Evolutionary conservation across 2,888 invertebrate genomes (phyloP).

Genomic region (Dione juno): DNA sequence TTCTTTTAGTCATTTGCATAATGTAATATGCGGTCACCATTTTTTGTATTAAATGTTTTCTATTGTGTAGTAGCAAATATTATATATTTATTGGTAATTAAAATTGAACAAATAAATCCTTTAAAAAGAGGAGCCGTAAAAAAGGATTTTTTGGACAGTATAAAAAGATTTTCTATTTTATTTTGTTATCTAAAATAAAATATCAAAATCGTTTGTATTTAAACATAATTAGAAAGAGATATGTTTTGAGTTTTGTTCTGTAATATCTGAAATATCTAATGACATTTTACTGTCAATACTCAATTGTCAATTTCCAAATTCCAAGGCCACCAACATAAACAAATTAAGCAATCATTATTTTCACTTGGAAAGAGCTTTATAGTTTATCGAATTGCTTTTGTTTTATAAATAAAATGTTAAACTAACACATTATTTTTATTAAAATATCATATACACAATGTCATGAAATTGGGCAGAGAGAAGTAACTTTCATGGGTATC

Average conservation of each 20-base stretch:
- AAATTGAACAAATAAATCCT: neutral
- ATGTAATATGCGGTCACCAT: conserved; percentile 54
- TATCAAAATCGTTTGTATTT: neutral
- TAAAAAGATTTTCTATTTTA: too few relatives aligned
- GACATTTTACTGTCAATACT: conserved; percentile 5
- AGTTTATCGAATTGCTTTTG: too few relatives aligned
- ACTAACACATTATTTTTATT: too few relatives aligned
- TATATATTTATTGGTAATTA: neutral
- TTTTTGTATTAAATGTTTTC: conserved; percentile 14
- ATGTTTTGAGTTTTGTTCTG: neutral
- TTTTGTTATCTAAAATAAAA: too few relatives aligned
- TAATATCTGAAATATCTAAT: neutral
- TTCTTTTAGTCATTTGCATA: conserved; percentile 47
- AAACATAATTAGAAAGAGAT: neutral
- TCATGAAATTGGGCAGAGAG: too few relatives aligned
- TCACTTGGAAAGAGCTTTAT: too few relatives aligned
- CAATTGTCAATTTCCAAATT: neutral
- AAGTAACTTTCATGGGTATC: too few relatives aligned
- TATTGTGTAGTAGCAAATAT: neutral
- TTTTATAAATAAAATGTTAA: too few relatives aligned
- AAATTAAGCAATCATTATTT: neutral
- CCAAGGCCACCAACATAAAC: neutral
- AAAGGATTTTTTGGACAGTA: too few relatives aligned
- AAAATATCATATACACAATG: too few relatives aligned
- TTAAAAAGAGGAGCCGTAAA: neutral